These are phyloP conservation scores for Danaus plexippus DNA, from an alignment of 1,140 invertebrate genomes.

Conservation along the genomic window DNA sequence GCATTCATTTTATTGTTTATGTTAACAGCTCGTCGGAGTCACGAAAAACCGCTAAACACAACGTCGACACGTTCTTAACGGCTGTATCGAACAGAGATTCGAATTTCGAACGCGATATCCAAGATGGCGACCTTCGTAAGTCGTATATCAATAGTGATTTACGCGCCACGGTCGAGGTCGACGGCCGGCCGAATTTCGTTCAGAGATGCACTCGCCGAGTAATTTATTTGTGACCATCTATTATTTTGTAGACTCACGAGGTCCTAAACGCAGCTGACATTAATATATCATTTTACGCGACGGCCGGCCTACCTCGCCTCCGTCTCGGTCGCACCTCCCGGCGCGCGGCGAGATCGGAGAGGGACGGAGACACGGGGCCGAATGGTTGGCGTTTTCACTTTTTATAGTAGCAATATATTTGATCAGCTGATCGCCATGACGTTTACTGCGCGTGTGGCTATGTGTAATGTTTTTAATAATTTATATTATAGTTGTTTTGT, in stretches of 20 bases:
- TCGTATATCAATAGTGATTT: conserved; percentile 66
- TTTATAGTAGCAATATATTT: conserved; percentile 72
- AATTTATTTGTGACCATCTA: conserved; percentile 71
- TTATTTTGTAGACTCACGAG: conserved; percentile 71
- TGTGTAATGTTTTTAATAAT: conserved; percentile 68
- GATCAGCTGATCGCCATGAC: conserved; percentile 70
- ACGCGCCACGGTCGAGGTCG: conserved; percentile 67
- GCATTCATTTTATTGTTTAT: conserved; percentile 37
- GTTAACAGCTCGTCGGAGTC: conserved; percentile 31
- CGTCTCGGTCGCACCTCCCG: conserved; percentile 34
- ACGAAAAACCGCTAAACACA: conserved; percentile 41
- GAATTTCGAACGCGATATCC: conserved; percentile 63
- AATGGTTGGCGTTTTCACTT: conserved; percentile 69
- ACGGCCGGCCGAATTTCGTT: conserved; percentile 68
- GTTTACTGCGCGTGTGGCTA: conserved; percentile 57
- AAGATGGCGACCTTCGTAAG: conserved; percentile 68
- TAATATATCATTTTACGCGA: conserved; percentile 71
- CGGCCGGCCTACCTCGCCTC: conserved; percentile 37
- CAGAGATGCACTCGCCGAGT: conserved; percentile 66
- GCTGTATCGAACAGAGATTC: conserved; percentile 53
- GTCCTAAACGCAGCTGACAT: conserved; percentile 71
- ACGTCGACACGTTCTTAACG: conserved; percentile 46
- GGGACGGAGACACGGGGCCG: conserved; percentile 41
- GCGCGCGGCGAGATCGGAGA: conserved; percentile 21
- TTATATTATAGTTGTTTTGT: conserved; percentile 62